A percentile compares a stretch with the other conserved stretches of the same genome.
These are phyloP conservation scores for Eulimnadia texana DNA, from an alignment of 1,140 invertebrate species.

Conservation along the genomic window DNA sequence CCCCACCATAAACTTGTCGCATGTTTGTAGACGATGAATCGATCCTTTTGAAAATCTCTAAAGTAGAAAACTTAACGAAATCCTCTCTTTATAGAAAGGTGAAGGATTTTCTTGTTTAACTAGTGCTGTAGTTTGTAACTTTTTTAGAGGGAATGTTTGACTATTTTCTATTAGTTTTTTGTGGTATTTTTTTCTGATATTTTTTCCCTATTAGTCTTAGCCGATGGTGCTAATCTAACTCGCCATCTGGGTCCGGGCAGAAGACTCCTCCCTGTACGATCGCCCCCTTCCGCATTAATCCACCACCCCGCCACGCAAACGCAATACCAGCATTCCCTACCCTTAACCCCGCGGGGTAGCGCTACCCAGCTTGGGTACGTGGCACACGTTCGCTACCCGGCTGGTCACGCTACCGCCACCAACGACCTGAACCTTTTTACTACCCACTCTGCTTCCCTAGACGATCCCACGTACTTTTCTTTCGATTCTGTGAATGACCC, in stretches of 20 bases:
- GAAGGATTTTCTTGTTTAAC: too few relatives aligned
- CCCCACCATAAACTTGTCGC: too few relatives aligned
- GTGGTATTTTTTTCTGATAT: background rate
- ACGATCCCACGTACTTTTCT: background rate
- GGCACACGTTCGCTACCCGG: background rate
- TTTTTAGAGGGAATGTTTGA: too few relatives aligned
- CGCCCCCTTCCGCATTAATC: background rate
- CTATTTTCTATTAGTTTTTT: too few relatives aligned
- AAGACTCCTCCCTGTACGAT: background rate
- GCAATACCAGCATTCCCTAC: background rate
- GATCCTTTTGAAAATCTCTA: too few relatives aligned
- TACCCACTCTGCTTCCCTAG: background rate
- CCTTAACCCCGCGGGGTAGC: background rate
- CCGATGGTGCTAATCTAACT: background rate
- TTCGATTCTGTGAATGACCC: background rate
- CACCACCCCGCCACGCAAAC: background rate
- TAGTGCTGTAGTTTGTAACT: too few relatives aligned
- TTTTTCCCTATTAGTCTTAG: background rate
- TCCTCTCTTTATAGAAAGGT: too few relatives aligned
- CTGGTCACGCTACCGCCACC: background rate
- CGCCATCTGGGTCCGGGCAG: background rate
- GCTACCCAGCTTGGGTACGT: too few relatives aligned
- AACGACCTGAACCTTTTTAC: background rate
- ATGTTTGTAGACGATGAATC: too few relatives aligned
- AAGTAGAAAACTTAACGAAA: too few relatives aligned